These are phyloP conservation scores for Gopherus flavomarginatus DNA, from an alignment of 2,113 vertebrate species.

Conservation along the genomic window DNA sequence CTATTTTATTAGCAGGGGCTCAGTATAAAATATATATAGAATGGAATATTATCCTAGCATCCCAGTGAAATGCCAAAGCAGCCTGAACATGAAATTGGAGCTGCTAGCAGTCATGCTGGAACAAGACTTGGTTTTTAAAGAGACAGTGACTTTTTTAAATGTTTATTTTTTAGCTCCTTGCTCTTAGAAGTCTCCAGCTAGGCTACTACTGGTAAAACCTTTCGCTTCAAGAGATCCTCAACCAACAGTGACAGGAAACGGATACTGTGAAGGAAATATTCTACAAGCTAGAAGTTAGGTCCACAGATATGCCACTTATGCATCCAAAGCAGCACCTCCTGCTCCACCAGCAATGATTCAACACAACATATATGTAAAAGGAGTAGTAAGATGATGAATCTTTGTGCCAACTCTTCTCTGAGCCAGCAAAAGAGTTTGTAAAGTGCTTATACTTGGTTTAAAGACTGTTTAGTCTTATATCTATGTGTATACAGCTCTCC, in stretches of 20 bases:
- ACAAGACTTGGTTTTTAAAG: conserved; percentile 68
- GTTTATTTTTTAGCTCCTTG: conserved; percentile 50
- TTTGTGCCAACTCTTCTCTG: not conserved
- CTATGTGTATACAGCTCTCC: no score
- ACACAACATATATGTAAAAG: not conserved
- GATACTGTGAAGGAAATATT: not conserved
- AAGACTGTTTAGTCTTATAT: not conserved
- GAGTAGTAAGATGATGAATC: not conserved
- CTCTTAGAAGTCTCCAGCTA: not conserved
- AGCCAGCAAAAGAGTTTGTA: not conserved
- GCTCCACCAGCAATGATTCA: not conserved
- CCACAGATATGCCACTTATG: fast-evolving
- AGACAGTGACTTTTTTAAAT: conserved; percentile 18
- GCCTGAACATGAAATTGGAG: conserved; percentile 64
- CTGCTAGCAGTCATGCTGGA: conserved; percentile 53
- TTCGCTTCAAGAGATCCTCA: conserved; percentile 20
- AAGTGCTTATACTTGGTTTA: not conserved
- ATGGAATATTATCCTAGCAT: conserved; percentile 53
- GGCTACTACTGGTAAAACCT: not conserved
- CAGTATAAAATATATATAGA: conserved; percentile 65
- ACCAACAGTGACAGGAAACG: not conserved
- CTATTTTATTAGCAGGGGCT: conserved; percentile 54
- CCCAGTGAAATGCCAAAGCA: conserved; percentile 71
- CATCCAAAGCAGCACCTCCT: not conserved
- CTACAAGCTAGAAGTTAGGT: not conserved